Base-by-base conservation (phyloP, 1,140 invertebrate species). In the Pissodes strobi region DNA sequence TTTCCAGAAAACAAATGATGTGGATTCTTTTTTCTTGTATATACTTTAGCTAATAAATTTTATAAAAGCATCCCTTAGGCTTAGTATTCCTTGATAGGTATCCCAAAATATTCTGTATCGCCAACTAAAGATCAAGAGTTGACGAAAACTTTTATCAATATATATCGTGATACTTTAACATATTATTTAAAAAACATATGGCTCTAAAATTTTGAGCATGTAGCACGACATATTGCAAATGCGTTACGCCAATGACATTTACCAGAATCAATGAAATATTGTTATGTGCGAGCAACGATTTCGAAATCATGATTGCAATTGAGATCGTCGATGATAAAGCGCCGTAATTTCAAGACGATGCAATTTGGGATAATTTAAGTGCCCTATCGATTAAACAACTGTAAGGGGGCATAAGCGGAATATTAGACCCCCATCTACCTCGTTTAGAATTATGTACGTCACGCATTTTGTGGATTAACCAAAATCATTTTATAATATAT, bases 361-460 rank as follows among this genome's bases (percentile, higher is more conserved):
- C 61, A 64, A 64, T 64, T 64, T 64, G n/a, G 51, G 51, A 64
- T 56, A 55, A 64, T 55, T 64, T 56, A 56, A 64, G 61, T 64
- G 61, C 23, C 52, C 23, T 64, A 64, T 64, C 61, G 61, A 64
- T 64, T 64, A 64, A 64, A 64, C 61, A 64, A 64, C 51, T 39
- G 23, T 21, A 46, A n/a, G n/a, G 25, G 21, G 30, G 21, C 18
- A 27, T 49, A 51, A 41, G 12, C 37, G 21, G 38, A 18, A 53
- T 19, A 48, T 49, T 27, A 39, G 15, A 10, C 46, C 21, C 5
- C 37, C 51, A 37, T 22, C 48, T 17, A 18, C 13, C n/a, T 45
- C 19, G 10, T 18, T 23, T 48, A 9, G 41, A 10, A 41, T 22
- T 52, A 19, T 52, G 18, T 17, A 41, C 58, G 48, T 22, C 58